These are phyloP conservation scores for Otolemur crassicaudatus DNA, from an alignment of 2,797 vertebrate species.

Conservation along the genomic window DNA sequence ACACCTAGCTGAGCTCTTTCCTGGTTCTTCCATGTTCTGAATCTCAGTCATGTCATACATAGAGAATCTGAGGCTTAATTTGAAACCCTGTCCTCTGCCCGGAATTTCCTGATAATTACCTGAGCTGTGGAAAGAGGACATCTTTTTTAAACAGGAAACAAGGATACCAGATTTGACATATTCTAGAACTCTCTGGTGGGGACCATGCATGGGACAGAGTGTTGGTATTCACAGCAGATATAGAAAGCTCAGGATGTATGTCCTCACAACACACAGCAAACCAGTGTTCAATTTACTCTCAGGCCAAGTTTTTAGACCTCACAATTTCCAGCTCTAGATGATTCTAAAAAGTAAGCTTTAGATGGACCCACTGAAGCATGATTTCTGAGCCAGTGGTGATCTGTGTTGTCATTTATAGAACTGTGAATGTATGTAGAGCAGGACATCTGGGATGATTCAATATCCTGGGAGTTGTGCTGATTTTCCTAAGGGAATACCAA, in stretches of 20 bases:
- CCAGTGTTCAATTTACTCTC: background rate
- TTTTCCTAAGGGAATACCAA: background rate
- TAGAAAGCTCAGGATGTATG: background rate
- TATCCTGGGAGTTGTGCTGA: background rate
- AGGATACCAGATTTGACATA: background rate
- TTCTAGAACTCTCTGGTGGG: background rate
- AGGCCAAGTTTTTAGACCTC: background rate
- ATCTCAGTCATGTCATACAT: background rate
- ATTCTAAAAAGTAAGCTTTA: conserved; percentile 12
- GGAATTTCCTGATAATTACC: background rate
- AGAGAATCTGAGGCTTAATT: background rate
- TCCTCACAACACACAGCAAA: background rate
- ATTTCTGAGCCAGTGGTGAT: background rate
- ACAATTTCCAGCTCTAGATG: background rate
- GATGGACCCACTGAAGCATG: background rate
- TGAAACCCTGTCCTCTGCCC: background rate
- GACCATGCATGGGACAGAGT: background rate
- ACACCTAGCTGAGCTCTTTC: conserved; percentile 50
- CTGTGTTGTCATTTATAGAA: background rate
- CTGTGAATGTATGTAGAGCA: background rate
- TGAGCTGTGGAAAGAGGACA: background rate
- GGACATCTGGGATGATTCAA: background rate
- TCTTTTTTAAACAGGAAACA: conserved; percentile 4
- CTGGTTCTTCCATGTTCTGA: background rate
- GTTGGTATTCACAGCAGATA: background rate